Evolutionary conservation across 2,797 vertebrate genomes (phyloP), one percentile per base, ranked within the genome.

Genomic region (Syngnathus acus): DNA sequence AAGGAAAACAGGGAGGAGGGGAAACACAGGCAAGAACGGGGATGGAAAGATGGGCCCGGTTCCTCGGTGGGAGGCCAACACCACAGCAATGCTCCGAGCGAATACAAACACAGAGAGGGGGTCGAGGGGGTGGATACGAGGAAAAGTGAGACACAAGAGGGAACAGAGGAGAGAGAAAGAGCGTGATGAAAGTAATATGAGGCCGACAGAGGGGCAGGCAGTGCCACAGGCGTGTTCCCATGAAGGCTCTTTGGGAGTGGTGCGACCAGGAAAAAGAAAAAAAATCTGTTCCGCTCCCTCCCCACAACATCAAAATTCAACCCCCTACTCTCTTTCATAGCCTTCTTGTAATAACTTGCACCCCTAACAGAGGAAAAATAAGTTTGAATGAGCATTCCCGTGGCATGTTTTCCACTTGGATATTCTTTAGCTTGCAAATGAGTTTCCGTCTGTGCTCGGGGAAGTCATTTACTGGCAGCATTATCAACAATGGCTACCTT

Each of bases 211-310:
- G 78, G 82, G 83, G 82, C 73, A 68, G 78, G 81, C 83, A 85
- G 80, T 79, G 84, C 89, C 85, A 78, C 81, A 75, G 85, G 89
- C 86, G 16, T 79, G 83, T 89, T 87, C 86, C 80, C 82, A 80
- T 14, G 70, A 75, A 79, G 86, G 82, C 87, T 83, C 86, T 86
- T 63, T 79, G 83, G 87, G 86, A 88, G 77, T 78, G 75, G 75
- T 85, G 84, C 75, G 80, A 88, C 85, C 45, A 65, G 72, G 75
- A 72, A 78, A 82, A 84, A 82, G 71, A 76, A 38, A 62, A 78
- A 79, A 82, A 62, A 78, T 72, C 19, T 53, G 67, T 78, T 80
- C 68, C 69, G 68, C 78, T 76, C 62, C 57, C 68, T 57, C 59
- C 47, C 32, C 57, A 45, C 68, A 70, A 68, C 63, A 81, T 78